phyloP scores from a whole-genome alignment of 2,888 invertebrate species.

The Nasonia oneida region DNA sequence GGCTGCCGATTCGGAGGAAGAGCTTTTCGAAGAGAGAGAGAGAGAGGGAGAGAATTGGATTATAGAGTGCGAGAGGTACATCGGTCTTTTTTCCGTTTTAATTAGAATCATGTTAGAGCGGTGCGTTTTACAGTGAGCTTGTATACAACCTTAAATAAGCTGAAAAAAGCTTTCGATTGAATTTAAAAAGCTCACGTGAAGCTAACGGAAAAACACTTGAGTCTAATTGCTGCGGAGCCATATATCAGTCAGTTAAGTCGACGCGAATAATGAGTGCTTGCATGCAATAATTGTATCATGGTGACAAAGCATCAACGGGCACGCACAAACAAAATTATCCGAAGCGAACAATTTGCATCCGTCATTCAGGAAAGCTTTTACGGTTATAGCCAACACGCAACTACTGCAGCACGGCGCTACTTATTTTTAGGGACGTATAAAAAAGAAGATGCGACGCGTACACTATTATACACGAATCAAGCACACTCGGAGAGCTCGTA shows the following conservation, averaged over 20 bases:
- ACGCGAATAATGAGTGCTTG: background rate
- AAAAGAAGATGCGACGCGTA: background rate
- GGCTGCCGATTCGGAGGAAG: too few species aligned
- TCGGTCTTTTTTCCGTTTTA: too few species aligned
- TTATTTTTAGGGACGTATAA: background rate
- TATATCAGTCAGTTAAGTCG: slow-evolving; percentile 6
- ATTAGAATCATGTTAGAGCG: too few species aligned
- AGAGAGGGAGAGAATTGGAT: too few species aligned
- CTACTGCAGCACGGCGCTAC: background rate
- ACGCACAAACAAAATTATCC: background rate
- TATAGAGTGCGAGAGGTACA: too few species aligned
- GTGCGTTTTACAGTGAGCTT: background rate
- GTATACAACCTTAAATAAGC: background rate
- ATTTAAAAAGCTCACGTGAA: background rate
- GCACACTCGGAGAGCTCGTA: too few species aligned
- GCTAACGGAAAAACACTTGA: background rate
- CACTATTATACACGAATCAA: background rate
- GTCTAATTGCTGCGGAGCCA: background rate
- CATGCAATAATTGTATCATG: background rate
- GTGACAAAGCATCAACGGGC: background rate
- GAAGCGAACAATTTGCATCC: slow-evolving; percentile 26
- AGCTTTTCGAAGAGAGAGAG: too few species aligned
- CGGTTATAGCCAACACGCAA: background rate
- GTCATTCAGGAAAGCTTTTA: slow-evolving; percentile 12
- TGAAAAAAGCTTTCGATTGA: background rate